Evolutionary conservation across 1,140 invertebrate species (phyloP).

Genomic region (Pararge aegeria): DNA sequence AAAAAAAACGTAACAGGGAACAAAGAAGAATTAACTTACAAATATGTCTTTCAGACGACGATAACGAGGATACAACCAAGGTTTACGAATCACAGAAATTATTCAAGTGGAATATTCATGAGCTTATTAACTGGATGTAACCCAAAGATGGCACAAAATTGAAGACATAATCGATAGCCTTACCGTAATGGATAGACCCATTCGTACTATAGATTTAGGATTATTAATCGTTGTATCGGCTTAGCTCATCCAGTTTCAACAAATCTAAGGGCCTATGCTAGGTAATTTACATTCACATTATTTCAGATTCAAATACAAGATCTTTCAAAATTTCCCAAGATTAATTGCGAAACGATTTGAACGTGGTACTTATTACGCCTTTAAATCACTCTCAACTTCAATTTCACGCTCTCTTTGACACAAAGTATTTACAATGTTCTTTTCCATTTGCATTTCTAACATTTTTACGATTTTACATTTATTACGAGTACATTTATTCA

Average conservation of each 20-base stretch:
- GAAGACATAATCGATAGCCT: constrained; percentile 20
- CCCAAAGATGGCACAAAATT: constrained; percentile 21
- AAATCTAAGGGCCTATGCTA: constrained; percentile 34
- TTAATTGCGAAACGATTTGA: constrained; percentile 23
- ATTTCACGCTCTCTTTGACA: constrained; percentile 31
- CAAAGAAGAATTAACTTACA: constrained; percentile 41
- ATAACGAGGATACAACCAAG: constrained; percentile 53
- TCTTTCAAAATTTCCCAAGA: constrained; percentile 23
- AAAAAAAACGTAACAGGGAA: constrained; percentile 41
- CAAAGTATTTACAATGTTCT: constrained; percentile 43
- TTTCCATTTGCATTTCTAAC: constrained; percentile 25
- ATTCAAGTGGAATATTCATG: constrained; percentile 35
- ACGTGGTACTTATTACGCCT: constrained; percentile 15
- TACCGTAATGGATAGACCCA: constrained; percentile 31
- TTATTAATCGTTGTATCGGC: constrained; percentile 68
- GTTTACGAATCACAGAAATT: constrained; percentile 53
- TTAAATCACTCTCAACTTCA: constrained; percentile 26
- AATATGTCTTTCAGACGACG: constrained; percentile 52
- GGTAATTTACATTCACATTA: constrained; percentile 32
- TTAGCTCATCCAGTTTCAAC: constrained; percentile 65
- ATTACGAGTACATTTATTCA: constrained; percentile 33
- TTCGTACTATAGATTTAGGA: constrained; percentile 43
- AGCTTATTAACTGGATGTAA: constrained; percentile 31
- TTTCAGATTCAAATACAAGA: constrained; percentile 22
- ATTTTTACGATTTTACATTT: constrained; percentile 33